Conservation (phyloP, 2,797 vertebrate species). For the Florisuga fusca region DNA sequence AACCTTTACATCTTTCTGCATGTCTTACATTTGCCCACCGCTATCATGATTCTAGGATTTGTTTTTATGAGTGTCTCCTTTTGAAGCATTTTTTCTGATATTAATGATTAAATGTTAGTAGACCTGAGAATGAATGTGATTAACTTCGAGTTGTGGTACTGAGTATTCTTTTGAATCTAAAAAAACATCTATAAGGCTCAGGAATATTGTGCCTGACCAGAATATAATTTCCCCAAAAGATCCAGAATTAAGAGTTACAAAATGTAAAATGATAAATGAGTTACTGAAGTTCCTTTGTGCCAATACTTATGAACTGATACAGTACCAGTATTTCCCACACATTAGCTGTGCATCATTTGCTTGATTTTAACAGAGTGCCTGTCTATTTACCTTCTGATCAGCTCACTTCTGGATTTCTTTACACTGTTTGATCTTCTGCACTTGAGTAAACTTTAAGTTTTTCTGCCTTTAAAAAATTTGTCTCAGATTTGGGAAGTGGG, state of each 20-base stretch:
- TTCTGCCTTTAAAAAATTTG: neutral
- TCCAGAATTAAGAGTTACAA: neutral
- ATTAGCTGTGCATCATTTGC: neutral
- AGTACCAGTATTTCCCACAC: neutral
- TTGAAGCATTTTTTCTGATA: neutral
- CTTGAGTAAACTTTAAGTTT: neutral
- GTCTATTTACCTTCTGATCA: neutral
- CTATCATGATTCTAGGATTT: neutral
- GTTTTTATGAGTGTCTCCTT: neutral
- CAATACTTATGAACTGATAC: neutral
- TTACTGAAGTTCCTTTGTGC: neutral
- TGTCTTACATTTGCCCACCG: rapidly evolving
- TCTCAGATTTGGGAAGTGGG: neutral
- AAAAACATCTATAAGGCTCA: neutral
- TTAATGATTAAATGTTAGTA: neutral
- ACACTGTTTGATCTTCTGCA: neutral
- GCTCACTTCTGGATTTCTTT: neutral
- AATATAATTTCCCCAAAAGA: neutral
- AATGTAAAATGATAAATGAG: neutral
- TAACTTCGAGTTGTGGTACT: neutral
- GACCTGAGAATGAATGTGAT: neutral
- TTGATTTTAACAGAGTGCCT: neutral
- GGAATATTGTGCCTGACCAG: neutral
- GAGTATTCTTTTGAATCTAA: neutral
- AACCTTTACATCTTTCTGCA: neutral